Conservation (phyloP, 2,113 vertebrate species). For the Acanthisitta chloris region DNA sequence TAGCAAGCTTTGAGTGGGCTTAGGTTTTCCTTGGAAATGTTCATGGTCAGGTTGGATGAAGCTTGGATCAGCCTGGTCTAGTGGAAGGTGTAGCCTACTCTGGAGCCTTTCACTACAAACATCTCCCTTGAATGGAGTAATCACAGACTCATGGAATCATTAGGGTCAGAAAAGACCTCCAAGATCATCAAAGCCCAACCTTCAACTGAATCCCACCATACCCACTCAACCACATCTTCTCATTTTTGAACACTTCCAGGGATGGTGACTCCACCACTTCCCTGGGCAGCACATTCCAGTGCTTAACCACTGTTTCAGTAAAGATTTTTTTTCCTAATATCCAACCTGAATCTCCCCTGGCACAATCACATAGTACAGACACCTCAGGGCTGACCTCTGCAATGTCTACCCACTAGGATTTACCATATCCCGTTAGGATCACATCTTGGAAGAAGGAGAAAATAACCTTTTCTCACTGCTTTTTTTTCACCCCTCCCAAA, state of each 20-base stretch:
- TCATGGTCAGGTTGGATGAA: background rate
- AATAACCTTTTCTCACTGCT: background rate
- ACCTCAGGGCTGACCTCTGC: background rate
- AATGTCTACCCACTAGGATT: background rate
- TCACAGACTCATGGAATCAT: background rate
- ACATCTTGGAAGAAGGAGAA: background rate
- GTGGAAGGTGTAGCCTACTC: background rate
- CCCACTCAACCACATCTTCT: background rate
- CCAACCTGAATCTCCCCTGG: background rate
- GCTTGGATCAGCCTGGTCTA: background rate
- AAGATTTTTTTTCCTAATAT: background rate
- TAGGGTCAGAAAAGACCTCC: background rate
- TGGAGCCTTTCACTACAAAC: background rate
- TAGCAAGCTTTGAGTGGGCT: background rate
- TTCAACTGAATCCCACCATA: background rate
- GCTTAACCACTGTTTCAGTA: too few species aligned
- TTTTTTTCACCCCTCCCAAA: background rate
- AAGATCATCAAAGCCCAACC: background rate
- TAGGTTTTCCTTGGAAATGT: background rate
- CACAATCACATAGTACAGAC: accelerated
- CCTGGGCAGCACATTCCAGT: background rate
- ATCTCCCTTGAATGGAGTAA: background rate
- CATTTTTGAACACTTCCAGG: background rate
- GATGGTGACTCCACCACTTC: background rate
- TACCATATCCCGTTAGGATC: accelerated